A percentile compares a stretch with the other conserved stretches of the same genome.
Conservation (phyloP, 2,888 invertebrate genomes). For the Mylabris sibirica region DNA sequence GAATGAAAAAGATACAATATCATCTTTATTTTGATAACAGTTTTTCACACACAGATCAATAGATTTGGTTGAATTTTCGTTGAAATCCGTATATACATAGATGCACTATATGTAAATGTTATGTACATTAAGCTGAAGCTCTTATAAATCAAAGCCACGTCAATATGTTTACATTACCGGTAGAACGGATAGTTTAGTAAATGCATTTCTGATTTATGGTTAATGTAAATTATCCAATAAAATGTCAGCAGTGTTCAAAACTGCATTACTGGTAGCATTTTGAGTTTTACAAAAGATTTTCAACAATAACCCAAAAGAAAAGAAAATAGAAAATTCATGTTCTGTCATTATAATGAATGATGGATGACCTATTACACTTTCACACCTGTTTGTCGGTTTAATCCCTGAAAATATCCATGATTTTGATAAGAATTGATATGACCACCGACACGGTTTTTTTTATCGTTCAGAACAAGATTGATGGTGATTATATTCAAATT, state of each 20-base stretch:
- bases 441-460: constrained; percentile 27
- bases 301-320: not conserved
- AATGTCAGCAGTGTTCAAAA: constrained; percentile 25
- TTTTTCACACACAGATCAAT: too few species aligned
- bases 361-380: constrained; percentile 30
- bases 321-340: constrained; percentile 27
- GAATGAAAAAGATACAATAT: too few species aligned
- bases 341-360: constrained; percentile 26
- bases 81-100: too few species aligned
- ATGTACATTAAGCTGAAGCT: constrained; percentile 44
- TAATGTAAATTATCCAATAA: constrained; percentile 53
- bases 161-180: constrained; percentile 58
- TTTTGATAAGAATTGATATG: constrained; percentile 30
- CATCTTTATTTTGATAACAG: too few species aligned
- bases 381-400: constrained; percentile 27
- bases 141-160: constrained; percentile 54
- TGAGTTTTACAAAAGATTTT: constrained; percentile 10
- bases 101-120: constrained; percentile 36
- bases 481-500: constrained; percentile 33
- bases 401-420: constrained; percentile 23
- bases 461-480: constrained; percentile 25
- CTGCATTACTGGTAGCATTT: constrained; percentile 14
- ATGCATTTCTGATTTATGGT: constrained; percentile 54
- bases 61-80: too few species aligned
- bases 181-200: constrained; percentile 51